Base-by-base conservation (phyloP, 2,113 vertebrate genomes). In the Anhinga anhinga region DNA sequence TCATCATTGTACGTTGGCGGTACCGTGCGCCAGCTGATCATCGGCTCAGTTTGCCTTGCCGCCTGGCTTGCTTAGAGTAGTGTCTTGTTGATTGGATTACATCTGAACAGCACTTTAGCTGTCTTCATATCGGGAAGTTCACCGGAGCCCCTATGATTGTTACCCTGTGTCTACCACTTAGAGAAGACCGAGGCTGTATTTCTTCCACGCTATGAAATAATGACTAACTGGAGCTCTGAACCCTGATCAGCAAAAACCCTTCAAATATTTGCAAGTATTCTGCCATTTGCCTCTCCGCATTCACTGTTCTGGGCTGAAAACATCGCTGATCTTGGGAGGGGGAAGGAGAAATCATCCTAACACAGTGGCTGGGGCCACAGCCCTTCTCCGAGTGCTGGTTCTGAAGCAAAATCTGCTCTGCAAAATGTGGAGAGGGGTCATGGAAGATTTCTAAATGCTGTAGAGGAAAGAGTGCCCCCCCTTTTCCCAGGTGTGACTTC, bases 321-420 rank as follows among this genome's bases (percentile, higher is more conserved):
- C 7, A 1, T 93, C 21, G 27, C 53, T 82, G 82, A 94, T 26
- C 22, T 94, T n/a, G 38, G 47, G 12, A 45, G 44, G 65, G 49
- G 69, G 89, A 94, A 91, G 62, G 78, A 94, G 79, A 86, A 97
- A 96, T 67, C 18, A 52, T n/a, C 77, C 78, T 76, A 91, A 96
- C 15, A 27, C 82, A 85, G 23, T 0, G 21, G 4, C 49, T 14
- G n/a, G n/a, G 29, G 20, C 15, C 11, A 2, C n/a, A 52, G 23
- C 13, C 44, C 61, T 56, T 38, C 52, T 56, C 40, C 11, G 23
- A 72, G 26, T 5, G 29, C 38, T 50, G 59, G 5, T 52, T 67
- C 73, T 59, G 26, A 56, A 76, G 73, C 16, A 86, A 59, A 92
- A 86, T 59, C 32, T 34, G 6, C 29, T 47, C 66, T 72, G 58